Evolutionary conservation across 2,888 invertebrate genomes (phyloP).

Genomic region (Agrotis clavis): DNA sequence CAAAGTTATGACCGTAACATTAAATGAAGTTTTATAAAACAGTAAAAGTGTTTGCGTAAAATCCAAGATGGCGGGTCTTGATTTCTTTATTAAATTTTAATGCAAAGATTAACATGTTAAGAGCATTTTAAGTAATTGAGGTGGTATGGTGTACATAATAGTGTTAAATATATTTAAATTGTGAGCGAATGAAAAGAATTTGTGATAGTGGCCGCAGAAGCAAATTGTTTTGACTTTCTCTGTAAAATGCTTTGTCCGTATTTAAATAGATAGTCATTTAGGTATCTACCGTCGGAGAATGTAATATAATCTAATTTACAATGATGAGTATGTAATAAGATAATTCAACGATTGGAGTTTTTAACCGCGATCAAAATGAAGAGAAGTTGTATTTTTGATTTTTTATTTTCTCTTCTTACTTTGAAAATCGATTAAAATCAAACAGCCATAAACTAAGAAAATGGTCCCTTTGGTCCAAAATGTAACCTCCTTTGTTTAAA

Average conservation of each 20-base stretch:
- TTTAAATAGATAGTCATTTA: not conserved
- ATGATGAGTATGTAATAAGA: not conserved
- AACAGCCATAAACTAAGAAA: not conserved
- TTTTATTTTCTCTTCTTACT: not conserved
- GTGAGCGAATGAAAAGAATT: not conserved
- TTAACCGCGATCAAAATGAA: not conserved
- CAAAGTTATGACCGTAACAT: conserved; percentile 49
- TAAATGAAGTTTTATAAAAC: conserved; percentile 34
- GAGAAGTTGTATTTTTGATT: not conserved
- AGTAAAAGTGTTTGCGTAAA: conserved; percentile 37
- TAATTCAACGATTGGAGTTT: not conserved
- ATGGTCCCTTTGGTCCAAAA: not conserved
- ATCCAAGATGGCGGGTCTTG: conserved; percentile 14
- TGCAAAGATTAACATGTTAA: conserved; percentile 18
- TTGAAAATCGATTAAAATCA: not conserved
- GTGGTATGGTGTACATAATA: conserved; percentile 14
- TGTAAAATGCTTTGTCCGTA: conserved; percentile 9
- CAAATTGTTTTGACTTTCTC: conserved; percentile 24
- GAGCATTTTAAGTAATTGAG: conserved; percentile 1
- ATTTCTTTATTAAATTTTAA: conserved; percentile 23
- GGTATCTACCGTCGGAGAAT: not conserved
- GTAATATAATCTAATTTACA: not conserved
- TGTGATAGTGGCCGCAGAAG: not conserved
- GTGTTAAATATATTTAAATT: conserved; percentile 10
- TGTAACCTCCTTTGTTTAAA: conserved; percentile 11